A percentile compares a stretch with the other conserved stretches of the same genome.
These are phyloP conservation scores for Montifringilla adamsi DNA, from an alignment of 2,113 vertebrate genomes.

Conservation along the genomic window DNA sequence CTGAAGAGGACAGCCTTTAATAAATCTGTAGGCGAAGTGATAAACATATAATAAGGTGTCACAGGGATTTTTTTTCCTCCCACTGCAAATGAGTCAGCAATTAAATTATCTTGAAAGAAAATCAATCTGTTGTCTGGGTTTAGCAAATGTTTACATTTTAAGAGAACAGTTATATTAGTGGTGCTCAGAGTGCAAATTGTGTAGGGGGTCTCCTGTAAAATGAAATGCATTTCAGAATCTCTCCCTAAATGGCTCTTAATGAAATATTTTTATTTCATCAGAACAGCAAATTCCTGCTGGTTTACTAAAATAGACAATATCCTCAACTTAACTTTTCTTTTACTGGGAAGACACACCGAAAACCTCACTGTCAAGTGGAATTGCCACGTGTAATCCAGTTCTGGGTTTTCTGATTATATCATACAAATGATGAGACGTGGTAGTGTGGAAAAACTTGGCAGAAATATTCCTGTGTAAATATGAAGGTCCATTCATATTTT, in stretches of 20 bases:
- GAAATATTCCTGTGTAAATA: not conserved
- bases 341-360: not conserved
- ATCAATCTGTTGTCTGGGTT: not conserved
- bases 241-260: not conserved
- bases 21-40: not conserved
- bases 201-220: not conserved
- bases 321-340: not conserved
- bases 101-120: constrained; percentile 20
- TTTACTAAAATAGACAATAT: not conserved
- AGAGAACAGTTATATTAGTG: not conserved
- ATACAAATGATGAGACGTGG: not conserved
- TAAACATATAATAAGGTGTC: constrained; percentile 25
- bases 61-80: not conserved
- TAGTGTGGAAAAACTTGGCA: not conserved
- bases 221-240: not conserved
- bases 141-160: not conserved
- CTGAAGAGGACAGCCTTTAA: constrained; percentile 3
- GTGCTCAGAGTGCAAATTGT: not conserved
- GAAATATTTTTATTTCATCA: not conserved
- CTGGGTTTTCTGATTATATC: not conserved
- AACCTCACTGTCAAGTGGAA: not conserved
- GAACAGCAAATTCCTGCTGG: not conserved
- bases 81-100: constrained; percentile 44
- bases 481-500: not conserved
- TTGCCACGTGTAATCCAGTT: not conserved